Percentiles rank a stretch among this genome's conserved stretches.
These are phyloP conservation scores for Heteractis magnifica DNA, from an alignment of 92 coral and sea anemone species.

Conservation along the genomic window DNA sequence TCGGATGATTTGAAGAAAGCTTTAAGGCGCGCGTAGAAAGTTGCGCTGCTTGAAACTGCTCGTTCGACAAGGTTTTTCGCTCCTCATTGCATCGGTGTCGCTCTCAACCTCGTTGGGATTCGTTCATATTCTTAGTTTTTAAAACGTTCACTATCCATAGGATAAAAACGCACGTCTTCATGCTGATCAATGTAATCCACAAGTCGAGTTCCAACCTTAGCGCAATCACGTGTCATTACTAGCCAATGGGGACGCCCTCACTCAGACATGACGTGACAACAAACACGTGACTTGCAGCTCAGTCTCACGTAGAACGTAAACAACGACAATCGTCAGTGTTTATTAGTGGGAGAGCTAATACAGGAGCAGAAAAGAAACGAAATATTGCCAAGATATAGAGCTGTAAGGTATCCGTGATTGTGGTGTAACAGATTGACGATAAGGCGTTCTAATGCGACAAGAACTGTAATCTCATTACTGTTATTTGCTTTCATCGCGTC, in stretches of 20 bases:
- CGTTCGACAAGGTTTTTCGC: background rate
- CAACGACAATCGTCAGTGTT: background rate
- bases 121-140: background rate
- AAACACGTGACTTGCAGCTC: slow-evolving; percentile 3
- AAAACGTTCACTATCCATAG: background rate
- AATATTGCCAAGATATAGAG: background rate
- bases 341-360: background rate
- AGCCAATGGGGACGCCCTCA: slow-evolving; percentile 12
- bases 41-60: background rate
- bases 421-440: background rate
- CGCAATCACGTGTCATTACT: background rate
- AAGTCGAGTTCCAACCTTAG: background rate
- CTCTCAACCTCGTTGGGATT: background rate
- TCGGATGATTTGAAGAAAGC: slow-evolving; percentile 35
- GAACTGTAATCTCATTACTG: slow-evolving; percentile 5
- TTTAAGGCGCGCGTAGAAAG: slow-evolving; percentile 20
- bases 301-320: slow-evolving; percentile 20
- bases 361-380: background rate
- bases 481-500: slow-evolving; percentile 2
- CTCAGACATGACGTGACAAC: background rate
- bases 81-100: background rate
- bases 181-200: background rate
- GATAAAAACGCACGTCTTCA: background rate
- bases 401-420: background rate
- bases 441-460: background rate